Conservation (phyloP, 2,888 invertebrate species). For the Tenthredo distinguenda region DNA sequence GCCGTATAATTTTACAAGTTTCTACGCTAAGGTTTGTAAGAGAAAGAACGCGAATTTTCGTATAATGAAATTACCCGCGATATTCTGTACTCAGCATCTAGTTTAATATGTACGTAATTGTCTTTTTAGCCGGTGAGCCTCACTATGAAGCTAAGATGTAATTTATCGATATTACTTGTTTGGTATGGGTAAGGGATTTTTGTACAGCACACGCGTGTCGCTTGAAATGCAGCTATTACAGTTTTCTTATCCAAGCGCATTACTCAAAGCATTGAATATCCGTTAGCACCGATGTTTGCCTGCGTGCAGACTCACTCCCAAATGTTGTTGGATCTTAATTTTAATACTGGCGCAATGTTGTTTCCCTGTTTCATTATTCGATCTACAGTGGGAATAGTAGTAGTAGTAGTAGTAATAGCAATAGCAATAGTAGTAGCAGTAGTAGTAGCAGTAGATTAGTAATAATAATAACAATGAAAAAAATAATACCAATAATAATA, state of each 20-base stretch:
- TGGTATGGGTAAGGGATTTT: conserved; percentile 3
- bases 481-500: neutral
- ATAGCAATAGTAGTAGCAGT: neutral
- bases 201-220: conserved; percentile 35
- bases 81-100: conserved; percentile 20
- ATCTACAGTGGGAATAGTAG: neutral
- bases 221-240: neutral
- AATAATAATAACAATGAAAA: neutral
- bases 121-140: conserved; percentile 21
- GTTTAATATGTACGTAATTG: neutral
- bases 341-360: neutral
- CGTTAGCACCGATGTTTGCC: neutral
- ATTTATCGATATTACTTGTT: conserved; percentile 40
- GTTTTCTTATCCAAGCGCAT: neutral
- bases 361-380: conserved; percentile 9
- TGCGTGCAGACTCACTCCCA: neutral
- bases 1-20: conserved; percentile 75
- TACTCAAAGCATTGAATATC: conserved; percentile 1
- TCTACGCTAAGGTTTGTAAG: conserved; percentile 74
- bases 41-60: conserved; percentile 70
- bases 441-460: neutral
- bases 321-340: conserved; percentile 1
- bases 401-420: neutral
- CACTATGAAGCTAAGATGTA: conserved; percentile 35
- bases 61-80: conserved; percentile 61